A percentile compares a stretch with the other conserved stretches of the same genome.
phyloP scores from a whole-genome alignment of 2,888 invertebrate genomes.

The Oscheius sp. region DNA sequence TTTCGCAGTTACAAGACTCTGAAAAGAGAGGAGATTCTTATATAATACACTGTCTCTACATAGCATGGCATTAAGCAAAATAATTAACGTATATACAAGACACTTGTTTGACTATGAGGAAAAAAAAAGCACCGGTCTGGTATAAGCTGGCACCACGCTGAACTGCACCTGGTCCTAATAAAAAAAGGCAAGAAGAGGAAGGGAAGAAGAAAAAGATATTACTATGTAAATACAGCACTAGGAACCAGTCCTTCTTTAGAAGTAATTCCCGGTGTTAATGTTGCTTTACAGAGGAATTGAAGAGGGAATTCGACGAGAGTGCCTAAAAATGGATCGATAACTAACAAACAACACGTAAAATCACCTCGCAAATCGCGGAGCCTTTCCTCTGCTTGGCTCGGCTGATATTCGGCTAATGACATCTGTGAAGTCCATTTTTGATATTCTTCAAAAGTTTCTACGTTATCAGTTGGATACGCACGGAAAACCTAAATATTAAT shows the following conservation, averaged over 20 bases:
- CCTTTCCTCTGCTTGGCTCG: conserved; percentile 70
- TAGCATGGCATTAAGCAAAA: background rate
- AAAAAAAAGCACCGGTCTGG: conserved; percentile 15
- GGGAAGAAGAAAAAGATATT: background rate
- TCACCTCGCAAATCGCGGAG: conserved; percentile 70
- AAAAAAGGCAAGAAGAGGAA: conserved; percentile 1
- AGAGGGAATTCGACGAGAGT: conserved; percentile 87
- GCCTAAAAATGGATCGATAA: conserved; percentile 76
- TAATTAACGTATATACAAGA: no score
- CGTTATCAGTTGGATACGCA: conserved; percentile 86
- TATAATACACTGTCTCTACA: background rate
- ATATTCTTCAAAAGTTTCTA: conserved; percentile 82
- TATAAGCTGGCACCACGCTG: conserved; percentile 8
- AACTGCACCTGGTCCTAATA: conserved; percentile 17
- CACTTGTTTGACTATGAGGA: conserved; percentile 11
- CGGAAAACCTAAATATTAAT: conserved; percentile 79
- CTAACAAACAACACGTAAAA: background rate
- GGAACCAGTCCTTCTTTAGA: conserved; percentile 93
- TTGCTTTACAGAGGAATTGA: conserved; percentile 86
- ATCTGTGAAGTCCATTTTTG: conserved; percentile 80
- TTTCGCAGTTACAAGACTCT: no score
- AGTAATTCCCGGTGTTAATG: conserved; percentile 82
- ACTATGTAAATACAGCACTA: conserved; percentile 84
- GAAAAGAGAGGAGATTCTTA: no score
- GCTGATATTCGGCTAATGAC: conserved; percentile 81